Percentiles rank a stretch among this genome's conserved stretches.
Evolutionary conservation across 2,797 vertebrate genomes (phyloP).

Genomic region (Alcedo atthis): DNA sequence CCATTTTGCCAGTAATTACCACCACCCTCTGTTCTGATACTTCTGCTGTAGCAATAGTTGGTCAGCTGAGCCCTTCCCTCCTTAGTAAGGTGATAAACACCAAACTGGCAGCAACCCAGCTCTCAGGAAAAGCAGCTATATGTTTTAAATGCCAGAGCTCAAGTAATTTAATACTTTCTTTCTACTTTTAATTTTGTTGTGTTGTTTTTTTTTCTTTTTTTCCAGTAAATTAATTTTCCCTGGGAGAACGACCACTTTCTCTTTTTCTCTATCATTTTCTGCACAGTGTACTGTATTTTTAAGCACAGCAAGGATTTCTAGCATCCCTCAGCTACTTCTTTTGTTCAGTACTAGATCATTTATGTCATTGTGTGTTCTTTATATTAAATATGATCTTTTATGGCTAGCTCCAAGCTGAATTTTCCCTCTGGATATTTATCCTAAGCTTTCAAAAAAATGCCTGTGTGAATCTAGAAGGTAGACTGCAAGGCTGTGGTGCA

Average conservation of each 20-base stretch:
- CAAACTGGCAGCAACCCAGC: background rate
- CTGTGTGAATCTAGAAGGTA: background rate
- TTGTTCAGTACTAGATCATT: background rate
- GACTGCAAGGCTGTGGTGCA: background rate
- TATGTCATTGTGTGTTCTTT: background rate
- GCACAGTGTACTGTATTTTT: background rate
- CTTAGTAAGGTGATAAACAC: background rate
- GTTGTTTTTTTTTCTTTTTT: background rate
- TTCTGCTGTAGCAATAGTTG: background rate
- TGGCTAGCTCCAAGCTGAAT: background rate
- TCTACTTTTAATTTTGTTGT: background rate
- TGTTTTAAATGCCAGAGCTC: background rate
- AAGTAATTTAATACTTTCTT: background rate
- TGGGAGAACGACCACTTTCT: background rate
- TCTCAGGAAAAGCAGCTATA: background rate
- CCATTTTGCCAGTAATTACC: background rate
- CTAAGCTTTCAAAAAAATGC: background rate
- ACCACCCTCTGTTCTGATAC: background rate
- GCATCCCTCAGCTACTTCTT: background rate
- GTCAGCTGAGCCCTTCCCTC: background rate
- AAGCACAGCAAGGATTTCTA: background rate
- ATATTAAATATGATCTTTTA: background rate
- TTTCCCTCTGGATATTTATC: background rate
- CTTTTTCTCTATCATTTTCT: background rate
- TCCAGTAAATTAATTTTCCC: background rate